A percentile compares a stretch with the other conserved stretches of the same genome.
phyloP scores from a whole-genome alignment of 2,888 invertebrate genomes.

The Spilosoma lubricipeda region DNA sequence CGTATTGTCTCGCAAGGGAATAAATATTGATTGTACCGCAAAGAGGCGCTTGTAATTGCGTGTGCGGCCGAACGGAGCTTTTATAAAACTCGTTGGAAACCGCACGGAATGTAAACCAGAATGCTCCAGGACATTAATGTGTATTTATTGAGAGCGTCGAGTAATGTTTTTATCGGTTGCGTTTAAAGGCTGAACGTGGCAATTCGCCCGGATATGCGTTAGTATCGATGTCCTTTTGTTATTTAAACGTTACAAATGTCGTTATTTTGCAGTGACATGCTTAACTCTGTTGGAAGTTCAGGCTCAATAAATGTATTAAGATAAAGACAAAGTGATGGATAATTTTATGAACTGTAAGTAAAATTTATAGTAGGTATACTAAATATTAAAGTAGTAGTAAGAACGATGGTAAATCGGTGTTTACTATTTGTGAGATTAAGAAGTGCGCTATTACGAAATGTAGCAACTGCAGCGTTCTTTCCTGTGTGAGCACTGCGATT shows the following conservation, averaged over 20 bases:
- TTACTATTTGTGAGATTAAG: constrained; percentile 62
- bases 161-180: constrained; percentile 85
- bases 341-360: constrained; percentile 22
- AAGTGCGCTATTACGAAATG: constrained; percentile 65
- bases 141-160: constrained; percentile 84
- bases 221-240: constrained; percentile 58
- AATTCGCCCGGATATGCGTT: constrained; percentile 70
- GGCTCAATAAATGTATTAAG: constrained; percentile 41
- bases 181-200: constrained; percentile 70
- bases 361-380: constrained; percentile 23
- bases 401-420: constrained; percentile 53
- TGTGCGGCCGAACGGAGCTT: constrained; percentile 82
- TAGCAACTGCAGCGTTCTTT: constrained; percentile 57
- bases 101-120: constrained; percentile 85
- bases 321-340: constrained; percentile 43
- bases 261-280: constrained; percentile 50
- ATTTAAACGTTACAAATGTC: constrained; percentile 52
- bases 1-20: constrained; percentile 73
- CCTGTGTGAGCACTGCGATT: constrained; percentile 52
- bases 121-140: constrained; percentile 84
- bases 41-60: constrained; percentile 84
- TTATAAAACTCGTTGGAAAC: constrained; percentile 85
- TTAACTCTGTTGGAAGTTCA: constrained; percentile 44
- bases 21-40: constrained; percentile 82
- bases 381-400: constrained; percentile 34